A percentile compares a stretch with the other conserved stretches of the same genome.
Conservation (phyloP, 2,888 invertebrate genomes). For the Galerucella nymphaeae region DNA sequence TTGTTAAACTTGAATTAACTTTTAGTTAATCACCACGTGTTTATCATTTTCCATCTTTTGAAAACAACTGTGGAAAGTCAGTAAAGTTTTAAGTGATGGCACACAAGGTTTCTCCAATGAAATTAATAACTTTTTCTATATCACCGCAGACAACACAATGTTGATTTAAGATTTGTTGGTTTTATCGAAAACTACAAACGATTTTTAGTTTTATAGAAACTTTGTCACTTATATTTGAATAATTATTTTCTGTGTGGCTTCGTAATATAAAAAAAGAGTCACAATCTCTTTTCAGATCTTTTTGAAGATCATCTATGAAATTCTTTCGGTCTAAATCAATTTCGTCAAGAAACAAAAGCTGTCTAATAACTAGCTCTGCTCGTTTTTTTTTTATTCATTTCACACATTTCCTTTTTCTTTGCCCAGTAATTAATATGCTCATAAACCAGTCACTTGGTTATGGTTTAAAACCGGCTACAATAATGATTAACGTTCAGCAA, state of each 20-base stretch:
- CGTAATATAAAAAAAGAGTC: no score
- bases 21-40: background rate
- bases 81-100: conserved; percentile 62
- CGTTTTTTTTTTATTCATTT: background rate
- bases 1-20: background rate
- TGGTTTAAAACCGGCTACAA: background rate
- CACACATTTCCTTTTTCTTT: background rate
- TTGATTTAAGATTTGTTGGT: conserved; percentile 3
- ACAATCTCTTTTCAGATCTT: background rate
- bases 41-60: background rate
- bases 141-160: conserved; percentile 4
- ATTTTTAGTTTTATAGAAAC: no score
- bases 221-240: no score
- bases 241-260: no score
- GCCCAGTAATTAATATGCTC: background rate
- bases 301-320: background rate
- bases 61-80: background rate
- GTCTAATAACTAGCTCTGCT: background rate
- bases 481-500: background rate
- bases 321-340: background rate
- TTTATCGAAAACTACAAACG: conserved; percentile 4
- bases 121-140: conserved; percentile 55
- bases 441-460: background rate
- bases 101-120: conserved; percentile 57
- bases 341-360: background rate